These are phyloP conservation scores for Characodon lateralis DNA, from an alignment of 2,797 vertebrate species.

Conservation along the genomic window DNA sequence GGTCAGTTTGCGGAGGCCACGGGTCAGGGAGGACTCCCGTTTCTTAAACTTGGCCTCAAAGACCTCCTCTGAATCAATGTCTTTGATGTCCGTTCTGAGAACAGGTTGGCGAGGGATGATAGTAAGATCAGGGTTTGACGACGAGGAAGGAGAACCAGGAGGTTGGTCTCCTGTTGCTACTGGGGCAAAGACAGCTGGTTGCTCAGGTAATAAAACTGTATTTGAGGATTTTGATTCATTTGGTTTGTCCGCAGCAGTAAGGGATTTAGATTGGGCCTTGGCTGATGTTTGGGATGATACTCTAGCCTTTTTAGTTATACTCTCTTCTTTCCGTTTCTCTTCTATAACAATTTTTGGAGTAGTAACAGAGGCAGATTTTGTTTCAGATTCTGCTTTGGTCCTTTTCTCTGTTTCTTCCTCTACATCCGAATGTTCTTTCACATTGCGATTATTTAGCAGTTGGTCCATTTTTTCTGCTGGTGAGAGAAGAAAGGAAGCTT, in stretches of 20 bases:
- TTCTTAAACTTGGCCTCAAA: conserved; percentile 95
- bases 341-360: conserved; percentile 69
- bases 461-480: conserved; percentile 54
- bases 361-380: conserved; percentile 40
- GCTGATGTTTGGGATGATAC: conserved; percentile 34
- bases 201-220: conserved; percentile 54
- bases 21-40: conserved; percentile 88
- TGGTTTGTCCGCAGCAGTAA: conserved; percentile 6
- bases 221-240: conserved; percentile 27
- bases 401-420: conserved; percentile 38
- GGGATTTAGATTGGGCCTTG: conserved; percentile 10
- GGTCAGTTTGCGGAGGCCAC: conserved; percentile 87
- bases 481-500: conserved; percentile 43
- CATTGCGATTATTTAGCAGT: conserved; percentile 35
- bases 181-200: conserved; percentile 80
- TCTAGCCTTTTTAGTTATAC: conserved; percentile 70
- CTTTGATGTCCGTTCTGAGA: conserved; percentile 83
- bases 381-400: conserved; percentile 62
- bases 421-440: conserved; percentile 26
- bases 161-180: conserved; percentile 66
- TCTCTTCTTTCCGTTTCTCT: conserved; percentile 40
- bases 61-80: conserved; percentile 92
- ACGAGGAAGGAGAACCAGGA: conserved; percentile 24
- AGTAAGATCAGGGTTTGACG: conserved; percentile 41
- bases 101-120: conserved; percentile 48